These are phyloP conservation scores for Chorisops tibialis DNA, from an alignment of 2,888 invertebrate species.

Conservation along the genomic window DNA sequence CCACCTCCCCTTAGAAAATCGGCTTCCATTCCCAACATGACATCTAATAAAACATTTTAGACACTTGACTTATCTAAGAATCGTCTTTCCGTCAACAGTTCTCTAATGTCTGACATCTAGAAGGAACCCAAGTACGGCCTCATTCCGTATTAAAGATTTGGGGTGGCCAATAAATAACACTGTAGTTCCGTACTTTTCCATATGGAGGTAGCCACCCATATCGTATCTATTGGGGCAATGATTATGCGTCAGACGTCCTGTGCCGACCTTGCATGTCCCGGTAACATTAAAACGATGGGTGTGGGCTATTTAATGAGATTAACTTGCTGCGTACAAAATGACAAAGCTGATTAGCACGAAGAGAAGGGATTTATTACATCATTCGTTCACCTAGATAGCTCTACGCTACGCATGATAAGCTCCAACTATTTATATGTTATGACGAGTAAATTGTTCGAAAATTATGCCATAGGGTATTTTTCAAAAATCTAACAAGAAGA, in stretches of 20 bases:
- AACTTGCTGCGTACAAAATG: slow-evolving; percentile 18
- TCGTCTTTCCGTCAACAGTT: neutral
- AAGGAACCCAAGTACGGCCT: too few species aligned
- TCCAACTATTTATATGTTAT: too few species aligned
- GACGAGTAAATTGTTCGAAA: too few species aligned
- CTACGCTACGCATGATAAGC: too few species aligned
- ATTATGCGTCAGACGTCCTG: slow-evolving; percentile 10
- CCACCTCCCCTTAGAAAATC: neutral
- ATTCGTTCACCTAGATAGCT: too few species aligned
- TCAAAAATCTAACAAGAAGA: too few species aligned
- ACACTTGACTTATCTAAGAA: slow-evolving; percentile 19
- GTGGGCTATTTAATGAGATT: slow-evolving; percentile 12
- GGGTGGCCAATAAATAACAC: too few species aligned
- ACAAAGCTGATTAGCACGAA: slow-evolving; percentile 8
- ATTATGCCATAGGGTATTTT: too few species aligned
- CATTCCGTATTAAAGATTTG: too few species aligned
- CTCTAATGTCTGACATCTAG: too few species aligned
- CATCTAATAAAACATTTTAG: slow-evolving; percentile 31
- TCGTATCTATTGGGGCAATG: neutral
- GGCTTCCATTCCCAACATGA: slow-evolving; percentile 22
- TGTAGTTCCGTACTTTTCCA: too few species aligned
- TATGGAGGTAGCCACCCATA: too few species aligned
- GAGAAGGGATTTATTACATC: neutral
- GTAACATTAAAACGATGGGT: neutral
- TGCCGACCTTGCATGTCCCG: slow-evolving; percentile 3